Base-by-base conservation (phyloP, 2,797 vertebrate genomes). In the Pseudotriccus pelzelni region DNA sequence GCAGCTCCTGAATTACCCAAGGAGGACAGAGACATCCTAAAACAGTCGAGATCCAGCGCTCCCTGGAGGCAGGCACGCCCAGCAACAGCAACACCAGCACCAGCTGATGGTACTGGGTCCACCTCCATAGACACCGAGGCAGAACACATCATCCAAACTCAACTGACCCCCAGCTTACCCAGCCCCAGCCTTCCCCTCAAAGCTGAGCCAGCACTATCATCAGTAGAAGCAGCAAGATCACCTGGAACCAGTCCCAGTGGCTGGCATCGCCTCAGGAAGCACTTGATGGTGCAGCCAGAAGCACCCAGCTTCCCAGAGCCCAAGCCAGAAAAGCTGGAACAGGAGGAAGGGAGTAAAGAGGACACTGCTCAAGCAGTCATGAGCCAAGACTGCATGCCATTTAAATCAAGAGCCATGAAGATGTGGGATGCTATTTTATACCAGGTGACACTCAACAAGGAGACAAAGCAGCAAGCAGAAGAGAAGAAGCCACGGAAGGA, bases 401-500 rank as follows among this genome's bases (percentile, higher is more conserved):
- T 95, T 34, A 97, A 97, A 72, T 98, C 98, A 3, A 98, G 97
- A 58, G 98, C 98, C 20, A 94, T 98, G 41, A 98, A 98, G 88
- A 99, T 99, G 98, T 99, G 99, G 99, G 99, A 99, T 8, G 99
- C 99, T 1, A 98, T 99, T 58, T 98, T 99, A 46, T 99, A 99
- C 92, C 99, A 98, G 64, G 97, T 99, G 98, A 98, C 99, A 7
- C 97, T 98, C 47, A 97, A 97, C 15, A 98, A 98, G 93, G 98
- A 98, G 12, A 97, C 19, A n/a, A 59, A 98, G 97, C 77, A 97
- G 32, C 97, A 97, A 46, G 97, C 96, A 28, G 97, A 97, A 24
- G 23, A 77, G 39, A 97, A 66, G 82, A 97, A 97, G 91, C 93
- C 62, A 4, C 96, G 85, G 32, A 94, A 67, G 43, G 98, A 98